These are phyloP conservation scores for Pinna nobilis DNA, from an alignment of 1,140 invertebrate species.

Conservation along the genomic window DNA sequence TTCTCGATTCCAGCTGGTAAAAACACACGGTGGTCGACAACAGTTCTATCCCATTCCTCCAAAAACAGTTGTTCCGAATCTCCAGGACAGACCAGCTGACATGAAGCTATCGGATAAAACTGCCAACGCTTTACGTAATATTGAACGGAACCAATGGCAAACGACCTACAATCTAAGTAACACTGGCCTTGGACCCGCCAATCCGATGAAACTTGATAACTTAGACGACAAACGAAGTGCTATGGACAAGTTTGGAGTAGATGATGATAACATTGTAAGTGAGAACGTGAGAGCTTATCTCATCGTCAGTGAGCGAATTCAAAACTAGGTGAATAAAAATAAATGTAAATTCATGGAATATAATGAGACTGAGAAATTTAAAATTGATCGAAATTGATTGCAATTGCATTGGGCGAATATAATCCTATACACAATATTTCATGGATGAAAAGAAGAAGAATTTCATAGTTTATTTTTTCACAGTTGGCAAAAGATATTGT, in stretches of 20 bases:
- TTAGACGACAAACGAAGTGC: constrained; percentile 60
- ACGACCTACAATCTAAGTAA: constrained; percentile 65
- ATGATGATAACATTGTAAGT: constrained; percentile 66
- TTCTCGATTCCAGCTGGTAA: constrained; percentile 63
- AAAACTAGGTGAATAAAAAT: no score
- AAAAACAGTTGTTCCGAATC: constrained; percentile 66
- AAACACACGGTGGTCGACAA: constrained; percentile 57
- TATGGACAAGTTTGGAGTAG: constrained; percentile 49
- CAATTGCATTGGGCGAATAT: no score
- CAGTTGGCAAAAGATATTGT: no score
- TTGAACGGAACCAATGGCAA: constrained; percentile 70
- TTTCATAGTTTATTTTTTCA: no score
- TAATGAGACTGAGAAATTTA: no score
- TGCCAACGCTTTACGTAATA: constrained; percentile 66
- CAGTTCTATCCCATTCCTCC: constrained; percentile 69
- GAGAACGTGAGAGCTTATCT: no score
- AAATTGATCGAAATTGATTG: no score
- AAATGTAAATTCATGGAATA: no score
- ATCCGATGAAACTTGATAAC: constrained; percentile 69
- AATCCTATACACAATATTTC: no score
- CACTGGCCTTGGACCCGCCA: constrained; percentile 67
- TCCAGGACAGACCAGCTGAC: constrained; percentile 55
- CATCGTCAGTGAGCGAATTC: no score
- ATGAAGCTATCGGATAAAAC: constrained; percentile 50
- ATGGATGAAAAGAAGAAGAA: no score